These are phyloP conservation scores for Elephas maximus DNA, from an alignment of 2,113 vertebrate genomes.

Conservation along the genomic window DNA sequence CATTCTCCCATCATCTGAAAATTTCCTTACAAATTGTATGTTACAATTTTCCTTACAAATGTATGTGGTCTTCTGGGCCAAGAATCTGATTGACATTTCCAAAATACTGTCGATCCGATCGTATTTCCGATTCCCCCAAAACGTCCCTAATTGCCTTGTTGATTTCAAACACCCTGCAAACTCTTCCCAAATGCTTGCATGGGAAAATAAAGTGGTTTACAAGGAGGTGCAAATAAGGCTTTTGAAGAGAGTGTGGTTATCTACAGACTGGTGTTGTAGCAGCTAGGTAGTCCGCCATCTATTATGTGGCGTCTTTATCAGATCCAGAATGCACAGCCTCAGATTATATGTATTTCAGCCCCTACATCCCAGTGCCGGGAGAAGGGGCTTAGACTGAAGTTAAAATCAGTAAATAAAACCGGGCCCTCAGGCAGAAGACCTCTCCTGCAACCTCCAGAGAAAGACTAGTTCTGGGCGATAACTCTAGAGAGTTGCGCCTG, in stretches of 20 bases:
- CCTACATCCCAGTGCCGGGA: constrained; percentile 68
- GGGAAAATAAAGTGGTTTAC: constrained; percentile 43
- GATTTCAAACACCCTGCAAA: constrained; percentile 81
- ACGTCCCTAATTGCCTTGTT: constrained; percentile 85
- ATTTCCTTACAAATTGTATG: constrained; percentile 46
- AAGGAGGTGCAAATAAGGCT: constrained; percentile 52
- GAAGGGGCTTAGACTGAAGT: constrained; percentile 65
- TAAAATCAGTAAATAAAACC: constrained; percentile 69
- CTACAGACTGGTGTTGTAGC: neutral
- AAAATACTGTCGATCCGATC: constrained; percentile 69
- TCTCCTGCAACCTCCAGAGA: neutral
- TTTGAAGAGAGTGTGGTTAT: neutral
- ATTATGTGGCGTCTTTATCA: constrained; percentile 77
- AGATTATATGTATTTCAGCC: constrained; percentile 74
- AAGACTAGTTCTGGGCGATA: neutral
- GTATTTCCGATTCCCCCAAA: constrained; percentile 78
- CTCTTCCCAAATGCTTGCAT: constrained; percentile 74
- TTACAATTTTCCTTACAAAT: constrained; percentile 50
- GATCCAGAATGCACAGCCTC: constrained; percentile 72
- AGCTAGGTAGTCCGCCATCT: constrained; percentile 62
- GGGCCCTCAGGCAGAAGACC: constrained; percentile 35
- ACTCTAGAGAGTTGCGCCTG: neutral
- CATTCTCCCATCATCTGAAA: constrained; percentile 48
- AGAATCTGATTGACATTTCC: constrained; percentile 72
- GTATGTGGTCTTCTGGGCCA: constrained; percentile 26